Base-by-base conservation (phyloP, 2,113 vertebrate species). In the Pionites leucogaster region DNA sequence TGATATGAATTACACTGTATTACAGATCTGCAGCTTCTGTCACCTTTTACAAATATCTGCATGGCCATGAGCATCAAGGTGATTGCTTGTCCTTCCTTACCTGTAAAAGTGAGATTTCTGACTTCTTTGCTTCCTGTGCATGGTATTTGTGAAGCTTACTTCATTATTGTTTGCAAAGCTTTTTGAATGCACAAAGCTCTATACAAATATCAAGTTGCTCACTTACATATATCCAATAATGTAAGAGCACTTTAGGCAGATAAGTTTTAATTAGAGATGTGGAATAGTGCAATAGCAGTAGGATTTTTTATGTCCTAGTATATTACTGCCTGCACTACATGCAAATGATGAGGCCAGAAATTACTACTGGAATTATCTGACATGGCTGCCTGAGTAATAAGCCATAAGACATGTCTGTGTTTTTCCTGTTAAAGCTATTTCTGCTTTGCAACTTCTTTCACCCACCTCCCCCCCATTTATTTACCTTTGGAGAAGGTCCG, bases 241-340 rank as follows among this genome's bases (percentile, higher is more conserved):
- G 17, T 29, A 72, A 46, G 62, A 68, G 67, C 74, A 79, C 74
- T 94, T 96, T 25, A 68, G 47, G 46, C 28, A 92, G 67, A 49
- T 87, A 89, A 97, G 37, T 59, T 96, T 95, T 96, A 95, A 92
- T 96, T 95, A 93, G 74, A 87, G 28, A 67, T 50, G 67, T 74
- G 41, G 55, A 94, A 53, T 74, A 69, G 28, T 67, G 63, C 49
- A 92, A 12, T 87, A 93, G 85, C 23, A 35, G 33, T 69, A 82
- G 91, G 91, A 91, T 95, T 94, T 96, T 69, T 16, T 71, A 65
- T 46, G 29, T 82, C 65, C 65, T 71, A 60, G 24, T 65, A 22
- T 57, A 79, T 84, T 27, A 24, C n/a, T 92, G 35, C 35, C 52
- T 77, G 60, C 52, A 31, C 52, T 92, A n/a, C 24, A 6, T 7